A percentile compares a stretch with the other conserved stretches of the same genome.
phyloP scores from a whole-genome alignment of 64 coral and sea anemone genomes.

The Anthopleura sola region DNA sequence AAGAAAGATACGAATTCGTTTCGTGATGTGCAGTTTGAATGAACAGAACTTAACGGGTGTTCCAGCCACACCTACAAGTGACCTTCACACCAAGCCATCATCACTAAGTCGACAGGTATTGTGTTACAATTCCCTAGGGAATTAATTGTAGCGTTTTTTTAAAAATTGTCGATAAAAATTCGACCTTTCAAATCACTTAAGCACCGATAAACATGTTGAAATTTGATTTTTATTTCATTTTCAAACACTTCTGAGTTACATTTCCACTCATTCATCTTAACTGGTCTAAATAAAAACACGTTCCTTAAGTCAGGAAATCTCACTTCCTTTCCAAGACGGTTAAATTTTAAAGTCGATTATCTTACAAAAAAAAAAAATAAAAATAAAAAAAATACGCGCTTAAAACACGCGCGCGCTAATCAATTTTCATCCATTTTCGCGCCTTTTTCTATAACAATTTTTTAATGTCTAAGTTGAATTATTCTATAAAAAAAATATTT shows the following conservation, averaged over 20 bases:
- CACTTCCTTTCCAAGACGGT: background rate
- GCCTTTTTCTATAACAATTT: background rate
- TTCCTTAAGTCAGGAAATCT: background rate
- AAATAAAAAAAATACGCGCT: background rate
- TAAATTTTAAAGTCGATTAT: background rate
- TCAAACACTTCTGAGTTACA: background rate
- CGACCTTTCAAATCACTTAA: background rate
- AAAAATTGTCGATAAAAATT: conserved; percentile 14
- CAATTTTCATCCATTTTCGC: background rate
- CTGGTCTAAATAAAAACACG: background rate
- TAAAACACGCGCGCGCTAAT: background rate
- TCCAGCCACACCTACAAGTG: background rate
- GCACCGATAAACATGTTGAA: background rate
- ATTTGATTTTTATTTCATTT: background rate
- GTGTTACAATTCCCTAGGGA: conserved; percentile 30
- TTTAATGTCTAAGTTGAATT: background rate
- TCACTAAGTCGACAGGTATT: background rate
- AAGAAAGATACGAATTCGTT: background rate
- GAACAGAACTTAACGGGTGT: too few species aligned
- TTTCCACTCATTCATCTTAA: background rate
- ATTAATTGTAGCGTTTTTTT: conserved; percentile 24
- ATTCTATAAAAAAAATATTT: background rate
- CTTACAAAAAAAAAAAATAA: too few species aligned
- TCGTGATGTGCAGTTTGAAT: background rate
- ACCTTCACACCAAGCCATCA: conserved; percentile 2